Evolutionary conservation across 2,888 invertebrate species (phyloP).

Genomic region (Oligia latruncula): DNA sequence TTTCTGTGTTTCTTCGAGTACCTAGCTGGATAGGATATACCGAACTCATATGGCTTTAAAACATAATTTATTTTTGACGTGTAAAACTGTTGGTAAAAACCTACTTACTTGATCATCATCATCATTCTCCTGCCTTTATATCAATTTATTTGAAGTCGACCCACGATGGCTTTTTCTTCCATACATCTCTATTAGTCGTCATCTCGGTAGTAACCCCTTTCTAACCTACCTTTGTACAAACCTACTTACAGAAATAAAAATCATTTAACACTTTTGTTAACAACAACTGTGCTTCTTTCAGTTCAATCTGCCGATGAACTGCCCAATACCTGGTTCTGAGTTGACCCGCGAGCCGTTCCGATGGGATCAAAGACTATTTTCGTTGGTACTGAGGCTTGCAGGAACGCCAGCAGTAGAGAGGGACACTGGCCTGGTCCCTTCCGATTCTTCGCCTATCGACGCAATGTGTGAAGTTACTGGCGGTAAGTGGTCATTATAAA

Average conservation of each 20-base stretch:
- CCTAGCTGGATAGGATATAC: not conserved
- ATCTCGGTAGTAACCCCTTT: too few relatives aligned
- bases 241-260: not conserved
- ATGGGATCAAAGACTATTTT: conserved; percentile 99
- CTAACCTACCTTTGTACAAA: too few relatives aligned
- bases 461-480: conserved; percentile 99
- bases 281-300: conserved; percentile 75
- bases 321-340: conserved; percentile 98
- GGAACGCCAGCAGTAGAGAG: conserved; percentile 97
- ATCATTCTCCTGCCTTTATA: too few relatives aligned
- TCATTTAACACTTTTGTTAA: not conserved
- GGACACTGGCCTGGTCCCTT: conserved; percentile 96
- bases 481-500: conserved; percentile 88
- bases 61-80: not conserved
- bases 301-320: conserved; percentile 97
- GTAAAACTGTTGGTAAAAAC: not conserved
- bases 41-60: not conserved
- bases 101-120: not conserved
- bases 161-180: too few relatives aligned
- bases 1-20: not conserved
- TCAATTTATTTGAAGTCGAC: too few relatives aligned
- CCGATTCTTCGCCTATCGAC: conserved; percentile 98
- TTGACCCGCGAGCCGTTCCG: conserved; percentile 99
- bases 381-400: conserved; percentile 97
- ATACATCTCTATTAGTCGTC: too few relatives aligned